A percentile compares a stretch with the other conserved stretches of the same genome.
Evolutionary conservation across 1,140 invertebrate genomes (phyloP).

Genomic region (Olivierus martensii): DNA sequence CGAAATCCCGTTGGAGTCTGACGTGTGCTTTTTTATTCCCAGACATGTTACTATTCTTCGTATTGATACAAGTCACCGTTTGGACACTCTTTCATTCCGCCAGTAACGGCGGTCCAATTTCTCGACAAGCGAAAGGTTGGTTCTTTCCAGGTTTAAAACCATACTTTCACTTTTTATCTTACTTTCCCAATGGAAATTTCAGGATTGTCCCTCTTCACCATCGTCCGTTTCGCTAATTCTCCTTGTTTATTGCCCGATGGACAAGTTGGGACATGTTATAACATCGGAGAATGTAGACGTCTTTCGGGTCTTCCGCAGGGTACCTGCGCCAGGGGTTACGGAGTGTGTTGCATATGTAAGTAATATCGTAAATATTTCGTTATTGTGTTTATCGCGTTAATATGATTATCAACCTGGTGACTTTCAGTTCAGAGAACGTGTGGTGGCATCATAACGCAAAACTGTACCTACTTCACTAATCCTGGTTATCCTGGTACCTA

Average conservation of each 20-base stretch:
- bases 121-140: too few relatives aligned
- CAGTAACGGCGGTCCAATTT: too few relatives aligned
- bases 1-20: too few relatives aligned
- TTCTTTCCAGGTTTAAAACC: too few relatives aligned
- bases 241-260: constrained; percentile 18
- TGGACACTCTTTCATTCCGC: too few relatives aligned
- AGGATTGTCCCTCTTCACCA: constrained; percentile 16
- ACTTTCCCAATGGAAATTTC: not conserved
- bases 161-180: too few relatives aligned
- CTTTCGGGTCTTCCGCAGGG: constrained; percentile 44
- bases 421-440: constrained; percentile 38
- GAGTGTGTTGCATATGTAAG: constrained; percentile 51
- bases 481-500: constrained; percentile 54
- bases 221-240: constrained; percentile 21
- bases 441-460: constrained; percentile 54
- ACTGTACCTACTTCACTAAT: constrained; percentile 72
- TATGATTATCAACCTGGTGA: not conserved
- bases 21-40: too few relatives aligned
- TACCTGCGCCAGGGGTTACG: constrained; percentile 55
- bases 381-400: not conserved
- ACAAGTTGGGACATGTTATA: constrained; percentile 26
- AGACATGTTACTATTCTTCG: too few relatives aligned
- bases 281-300: constrained; percentile 47
- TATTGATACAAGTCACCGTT: too few relatives aligned
- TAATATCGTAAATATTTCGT: not conserved